Evolutionary conservation across 2,113 vertebrate species (phyloP).

Genomic region (Xiphophorus hellerii): DNA sequence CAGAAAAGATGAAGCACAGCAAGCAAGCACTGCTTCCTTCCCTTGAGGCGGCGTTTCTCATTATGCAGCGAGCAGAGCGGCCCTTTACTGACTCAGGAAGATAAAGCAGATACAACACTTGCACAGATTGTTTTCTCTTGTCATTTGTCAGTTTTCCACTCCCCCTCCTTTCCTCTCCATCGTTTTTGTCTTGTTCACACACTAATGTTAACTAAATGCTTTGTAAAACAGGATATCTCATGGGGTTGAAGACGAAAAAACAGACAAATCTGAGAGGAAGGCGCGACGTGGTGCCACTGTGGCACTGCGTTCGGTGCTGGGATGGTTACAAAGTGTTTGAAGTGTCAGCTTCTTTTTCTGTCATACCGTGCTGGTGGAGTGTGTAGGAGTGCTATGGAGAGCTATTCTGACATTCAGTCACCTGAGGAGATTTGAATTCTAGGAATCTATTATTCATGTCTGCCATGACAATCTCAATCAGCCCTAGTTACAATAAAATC

Average conservation of each 20-base stretch:
- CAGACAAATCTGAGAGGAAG: constrained; percentile 50
- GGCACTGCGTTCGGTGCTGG: constrained; percentile 37
- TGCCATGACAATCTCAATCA: constrained; percentile 17
- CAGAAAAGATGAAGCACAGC: constrained; percentile 30
- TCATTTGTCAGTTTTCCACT: constrained; percentile 18
- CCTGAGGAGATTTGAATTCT: constrained; percentile 51
- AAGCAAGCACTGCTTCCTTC: constrained; percentile 38
- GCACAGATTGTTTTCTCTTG: constrained; percentile 68
- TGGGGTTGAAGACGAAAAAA: constrained; percentile 45
- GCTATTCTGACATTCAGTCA: constrained; percentile 47
- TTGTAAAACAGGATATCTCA: constrained; percentile 64
- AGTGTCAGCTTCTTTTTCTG: constrained; percentile 49
- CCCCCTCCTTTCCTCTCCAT: neutral
- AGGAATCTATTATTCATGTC: constrained; percentile 54
- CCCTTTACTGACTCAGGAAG: constrained; percentile 59
- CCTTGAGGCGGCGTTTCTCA: constrained; percentile 47
- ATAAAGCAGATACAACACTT: constrained; percentile 63
- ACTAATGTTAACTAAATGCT: constrained; percentile 66
- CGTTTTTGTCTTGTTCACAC: constrained; percentile 49
- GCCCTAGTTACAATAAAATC: too few relatives aligned
- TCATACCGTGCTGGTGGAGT: constrained; percentile 26
- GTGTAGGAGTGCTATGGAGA: constrained; percentile 25
- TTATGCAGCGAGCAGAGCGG: constrained; percentile 46
- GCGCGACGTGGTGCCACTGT: constrained; percentile 20
- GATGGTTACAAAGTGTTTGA: constrained; percentile 53